These are phyloP conservation scores for Belonocnema kinseyi DNA, from an alignment of 1,140 invertebrate species.

Conservation along the genomic window DNA sequence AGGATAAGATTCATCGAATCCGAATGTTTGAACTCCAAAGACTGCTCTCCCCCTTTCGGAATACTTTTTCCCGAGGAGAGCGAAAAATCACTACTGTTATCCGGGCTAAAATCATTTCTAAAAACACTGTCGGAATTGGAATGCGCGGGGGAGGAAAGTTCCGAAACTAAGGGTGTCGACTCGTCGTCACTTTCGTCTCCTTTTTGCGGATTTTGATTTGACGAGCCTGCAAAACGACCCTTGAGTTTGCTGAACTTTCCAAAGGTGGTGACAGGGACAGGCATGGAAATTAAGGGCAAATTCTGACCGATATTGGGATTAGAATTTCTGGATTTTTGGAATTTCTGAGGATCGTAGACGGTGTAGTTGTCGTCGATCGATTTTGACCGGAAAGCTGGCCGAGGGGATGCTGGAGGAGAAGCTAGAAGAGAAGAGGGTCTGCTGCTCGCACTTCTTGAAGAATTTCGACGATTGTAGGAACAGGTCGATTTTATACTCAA, in stretches of 20 bases:
- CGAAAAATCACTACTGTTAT: conserved; percentile 54
- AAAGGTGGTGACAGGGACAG: conserved; percentile 51
- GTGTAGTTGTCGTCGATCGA: conserved; percentile 62
- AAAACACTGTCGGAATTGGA: conserved; percentile 58
- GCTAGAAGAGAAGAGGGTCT: conserved; percentile 60
- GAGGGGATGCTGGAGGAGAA: conserved; percentile 64
- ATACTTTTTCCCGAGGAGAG: conserved; percentile 53
- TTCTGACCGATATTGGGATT: conserved; percentile 30
- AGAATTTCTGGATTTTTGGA: background rate
- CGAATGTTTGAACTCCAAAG: conserved; percentile 46
- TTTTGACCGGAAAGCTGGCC: conserved; percentile 60
- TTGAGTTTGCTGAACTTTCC: conserved; percentile 70
- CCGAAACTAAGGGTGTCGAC: conserved; percentile 79
- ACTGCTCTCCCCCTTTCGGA: conserved; percentile 53
- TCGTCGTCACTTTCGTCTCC: conserved; percentile 78
- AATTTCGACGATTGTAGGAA: conserved; percentile 41
- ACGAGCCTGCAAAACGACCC: conserved; percentile 70
- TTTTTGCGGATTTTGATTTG: conserved; percentile 55
- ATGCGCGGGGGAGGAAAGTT: conserved; percentile 69
- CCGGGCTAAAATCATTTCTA: conserved; percentile 51
- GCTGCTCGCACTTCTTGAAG: conserved; percentile 36
- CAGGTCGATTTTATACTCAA: conserved; percentile 56
- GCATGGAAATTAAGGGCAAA: conserved; percentile 47
- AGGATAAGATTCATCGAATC: conserved; percentile 55
- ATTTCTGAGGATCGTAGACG: conserved; percentile 43